Percentiles rank a stretch among this genome's conserved stretches.
These are phyloP conservation scores for Lasioglossum morio DNA, from an alignment of 2,888 invertebrate species.

Conservation along the genomic window DNA sequence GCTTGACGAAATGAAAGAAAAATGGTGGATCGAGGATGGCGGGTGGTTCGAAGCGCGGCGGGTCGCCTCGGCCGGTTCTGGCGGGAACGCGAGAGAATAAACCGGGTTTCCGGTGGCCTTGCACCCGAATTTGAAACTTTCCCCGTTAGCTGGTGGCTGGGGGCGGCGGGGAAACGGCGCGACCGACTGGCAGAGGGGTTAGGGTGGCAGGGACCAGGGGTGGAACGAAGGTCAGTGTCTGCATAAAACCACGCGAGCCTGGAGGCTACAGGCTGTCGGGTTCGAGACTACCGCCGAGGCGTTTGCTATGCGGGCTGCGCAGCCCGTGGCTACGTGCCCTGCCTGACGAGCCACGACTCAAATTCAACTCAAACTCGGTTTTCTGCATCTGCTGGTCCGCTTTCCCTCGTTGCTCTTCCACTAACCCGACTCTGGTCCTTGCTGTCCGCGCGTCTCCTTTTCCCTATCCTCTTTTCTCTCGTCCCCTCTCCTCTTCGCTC, in stretches of 20 bases:
- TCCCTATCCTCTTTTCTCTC: neutral
- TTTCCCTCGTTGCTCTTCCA: constrained; percentile 66
- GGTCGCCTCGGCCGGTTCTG: neutral
- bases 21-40: neutral
- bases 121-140: constrained; percentile 84
- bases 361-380: constrained; percentile 83
- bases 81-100: constrained; percentile 55
- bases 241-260: constrained; percentile 82
- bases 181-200: constrained; percentile 42
- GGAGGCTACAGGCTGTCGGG: constrained; percentile 77
- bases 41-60: neutral
- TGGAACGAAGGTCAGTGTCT: constrained; percentile 84
- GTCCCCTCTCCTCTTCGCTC: neutral
- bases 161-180: constrained; percentile 58
- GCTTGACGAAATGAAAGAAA: neutral
- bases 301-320: constrained; percentile 84
- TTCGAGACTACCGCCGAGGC: constrained; percentile 72
- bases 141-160: constrained; percentile 75
- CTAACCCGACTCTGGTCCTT: constrained; percentile 27
- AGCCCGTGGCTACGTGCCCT: constrained; percentile 82
- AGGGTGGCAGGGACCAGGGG: constrained; percentile 63
- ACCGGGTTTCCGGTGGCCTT: constrained; percentile 81
- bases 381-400: constrained; percentile 79
- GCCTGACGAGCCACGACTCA: constrained; percentile 83
- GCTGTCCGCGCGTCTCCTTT: constrained; percentile 13